Conservation (phyloP, 1,140 invertebrate species). For the Maconellicoccus hirsutus region DNA sequence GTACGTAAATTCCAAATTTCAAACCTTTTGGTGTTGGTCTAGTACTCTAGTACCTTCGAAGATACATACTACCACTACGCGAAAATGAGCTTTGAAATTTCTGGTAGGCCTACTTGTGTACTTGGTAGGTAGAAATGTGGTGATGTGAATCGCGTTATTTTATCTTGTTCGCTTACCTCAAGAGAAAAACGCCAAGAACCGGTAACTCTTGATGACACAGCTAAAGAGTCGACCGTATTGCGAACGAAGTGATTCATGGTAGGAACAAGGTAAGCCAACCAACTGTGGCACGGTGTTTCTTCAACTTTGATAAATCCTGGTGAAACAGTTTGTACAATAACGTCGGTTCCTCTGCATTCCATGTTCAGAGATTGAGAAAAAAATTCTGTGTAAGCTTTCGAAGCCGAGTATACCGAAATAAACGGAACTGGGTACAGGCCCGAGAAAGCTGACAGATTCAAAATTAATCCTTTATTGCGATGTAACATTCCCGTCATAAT, state of each 20-base stretch:
- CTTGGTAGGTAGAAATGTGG: too few species aligned
- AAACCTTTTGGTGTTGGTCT: too few species aligned
- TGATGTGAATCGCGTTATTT: too few species aligned
- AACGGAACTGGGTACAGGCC: neutral
- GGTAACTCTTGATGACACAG: neutral
- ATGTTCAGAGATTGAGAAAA: neutral
- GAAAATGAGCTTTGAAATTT: too few species aligned
- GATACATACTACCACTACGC: too few species aligned
- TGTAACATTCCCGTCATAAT: conserved; percentile 1
- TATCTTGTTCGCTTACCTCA: neutral
- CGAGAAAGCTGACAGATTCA: conserved; percentile 8
- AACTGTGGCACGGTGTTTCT: neutral
- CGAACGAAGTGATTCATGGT: neutral
- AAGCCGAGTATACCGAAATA: neutral
- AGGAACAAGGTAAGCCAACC: neutral
- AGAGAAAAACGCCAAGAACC: conserved; percentile 6
- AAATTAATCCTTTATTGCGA: conserved; percentile 3
- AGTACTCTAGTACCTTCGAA: too few species aligned
- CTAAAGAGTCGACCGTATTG: neutral
- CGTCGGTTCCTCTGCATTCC: neutral
- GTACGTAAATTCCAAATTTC: too few species aligned
- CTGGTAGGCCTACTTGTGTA: too few species aligned
- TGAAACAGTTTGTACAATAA: neutral
- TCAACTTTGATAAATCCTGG: neutral
- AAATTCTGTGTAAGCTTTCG: conserved; percentile 3